These are phyloP conservation scores for Argopecten irradians DNA, from an alignment of 1,140 invertebrate species.

Conservation along the genomic window DNA sequence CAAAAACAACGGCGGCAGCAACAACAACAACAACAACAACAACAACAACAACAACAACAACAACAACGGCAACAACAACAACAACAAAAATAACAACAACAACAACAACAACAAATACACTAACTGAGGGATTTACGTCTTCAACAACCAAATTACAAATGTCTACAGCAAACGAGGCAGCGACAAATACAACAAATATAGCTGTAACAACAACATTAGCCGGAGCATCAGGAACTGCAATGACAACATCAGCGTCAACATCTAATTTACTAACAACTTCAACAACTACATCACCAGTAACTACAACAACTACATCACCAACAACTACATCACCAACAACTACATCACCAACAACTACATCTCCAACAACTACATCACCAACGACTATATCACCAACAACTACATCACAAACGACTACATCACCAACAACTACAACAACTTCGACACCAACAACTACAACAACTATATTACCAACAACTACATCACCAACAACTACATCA, in stretches of 20 bases:
- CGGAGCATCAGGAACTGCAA: too few relatives aligned
- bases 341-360: not conserved
- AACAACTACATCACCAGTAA: not conserved
- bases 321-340: not conserved
- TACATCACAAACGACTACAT: not conserved
- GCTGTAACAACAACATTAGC: too few relatives aligned
- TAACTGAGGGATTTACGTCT: too few relatives aligned
- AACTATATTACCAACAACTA: not conserved
- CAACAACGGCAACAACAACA: not conserved
- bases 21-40: not conserved
- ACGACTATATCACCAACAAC: not conserved
- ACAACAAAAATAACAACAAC: not conserved
- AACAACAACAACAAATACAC: not conserved
- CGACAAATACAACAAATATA: too few relatives aligned
- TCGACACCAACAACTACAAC: not conserved
- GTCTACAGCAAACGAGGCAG: too few relatives aligned
- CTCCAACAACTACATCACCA: not conserved
- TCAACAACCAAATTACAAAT: not conserved
- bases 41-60: not conserved
- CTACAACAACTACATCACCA: not conserved
- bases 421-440: not conserved
- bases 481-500: not conserved
- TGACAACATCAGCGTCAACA: too few relatives aligned
- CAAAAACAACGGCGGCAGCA: not conserved
- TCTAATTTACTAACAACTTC: not conserved